Evolutionary conservation across 2,888 invertebrate species (phyloP), one percentile per base, ranked within the genome.

Genomic region (Gymnocheta viridis): DNA sequence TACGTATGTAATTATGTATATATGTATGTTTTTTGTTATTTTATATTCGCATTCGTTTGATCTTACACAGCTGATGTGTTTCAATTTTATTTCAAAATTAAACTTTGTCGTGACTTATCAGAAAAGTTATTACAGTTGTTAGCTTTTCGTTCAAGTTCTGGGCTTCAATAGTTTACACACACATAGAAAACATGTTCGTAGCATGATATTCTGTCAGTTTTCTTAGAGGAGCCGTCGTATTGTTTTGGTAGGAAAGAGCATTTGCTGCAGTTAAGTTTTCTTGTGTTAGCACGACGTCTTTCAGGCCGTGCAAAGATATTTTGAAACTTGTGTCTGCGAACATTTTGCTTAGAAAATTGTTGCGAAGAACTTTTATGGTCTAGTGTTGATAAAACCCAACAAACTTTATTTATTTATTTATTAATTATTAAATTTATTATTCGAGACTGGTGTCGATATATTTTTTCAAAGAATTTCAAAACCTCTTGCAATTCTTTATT

Each of bases 21-120:
- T 2, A 41, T 14, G 41, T 41, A 14, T n/a, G n/a, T 12, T 41
- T n/a, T 41, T 41, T 12, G 14, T 27, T 14, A 12, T 35, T 56
- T 19, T 51, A 14, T 41, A 14, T 56, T 73, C 77, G 69, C 62
- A 24, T 60, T 78, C 51, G 62, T 73, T 80, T 72, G 81, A 73
- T 85, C 62, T 70, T 72, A 49, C 35, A 76, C 70, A 87, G 87
- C 87, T 85, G 86, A 86, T 78, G 73, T 82, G 32, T 67, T 47
- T 62, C 19, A 19, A 4, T 51, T 85, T 60, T 22, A 12, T 56
- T 62, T 47, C n/a, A 70, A 32, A 67, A 62, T 51, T 58, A 56
- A 77, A 22, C 29, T 41, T 58, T 56, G 38, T 82, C 70, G 82
- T 82, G 82, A 77, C 64, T 69, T 66, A 27, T 47, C 32, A 32